A percentile compares a stretch with the other conserved stretches of the same genome.
Evolutionary conservation across 2,888 invertebrate genomes (phyloP).

Genomic region (Nemurella pictetii): DNA sequence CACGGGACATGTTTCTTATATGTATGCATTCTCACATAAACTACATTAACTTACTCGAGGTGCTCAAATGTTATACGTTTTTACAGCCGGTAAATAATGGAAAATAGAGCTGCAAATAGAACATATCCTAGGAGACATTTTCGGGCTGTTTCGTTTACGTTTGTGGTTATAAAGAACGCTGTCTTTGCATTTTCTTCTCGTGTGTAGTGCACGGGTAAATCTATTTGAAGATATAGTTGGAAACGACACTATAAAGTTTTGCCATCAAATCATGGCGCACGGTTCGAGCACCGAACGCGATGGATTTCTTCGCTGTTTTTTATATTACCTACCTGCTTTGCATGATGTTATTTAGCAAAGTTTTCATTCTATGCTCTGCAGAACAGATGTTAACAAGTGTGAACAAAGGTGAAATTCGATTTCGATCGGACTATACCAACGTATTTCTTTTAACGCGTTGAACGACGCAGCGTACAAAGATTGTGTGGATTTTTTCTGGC

Average conservation of each 20-base stretch:
- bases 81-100: conserved; percentile 19
- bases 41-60: conserved; percentile 1
- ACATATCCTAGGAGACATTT: background rate
- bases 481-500: background rate
- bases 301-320: too few species aligned
- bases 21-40: conserved; percentile 6
- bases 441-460: background rate
- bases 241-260: background rate
- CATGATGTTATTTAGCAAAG: too few species aligned
- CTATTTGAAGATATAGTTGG: background rate
- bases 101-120: conserved; percentile 19
- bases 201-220: background rate
- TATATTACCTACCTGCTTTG: too few species aligned
- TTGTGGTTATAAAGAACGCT: background rate
- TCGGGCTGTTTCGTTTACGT: background rate
- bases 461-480: background rate
- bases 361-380: too few species aligned
- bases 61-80: conserved; percentile 17
- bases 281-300: background rate
- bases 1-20: conserved; percentile 12
- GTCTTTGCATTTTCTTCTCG: background rate
- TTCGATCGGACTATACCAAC: too few species aligned
- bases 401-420: too few species aligned
- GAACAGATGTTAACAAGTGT: too few species aligned
- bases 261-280: background rate